Base-by-base conservation (phyloP, 2,888 invertebrate genomes). In the Drosophila macrospina region DNA sequence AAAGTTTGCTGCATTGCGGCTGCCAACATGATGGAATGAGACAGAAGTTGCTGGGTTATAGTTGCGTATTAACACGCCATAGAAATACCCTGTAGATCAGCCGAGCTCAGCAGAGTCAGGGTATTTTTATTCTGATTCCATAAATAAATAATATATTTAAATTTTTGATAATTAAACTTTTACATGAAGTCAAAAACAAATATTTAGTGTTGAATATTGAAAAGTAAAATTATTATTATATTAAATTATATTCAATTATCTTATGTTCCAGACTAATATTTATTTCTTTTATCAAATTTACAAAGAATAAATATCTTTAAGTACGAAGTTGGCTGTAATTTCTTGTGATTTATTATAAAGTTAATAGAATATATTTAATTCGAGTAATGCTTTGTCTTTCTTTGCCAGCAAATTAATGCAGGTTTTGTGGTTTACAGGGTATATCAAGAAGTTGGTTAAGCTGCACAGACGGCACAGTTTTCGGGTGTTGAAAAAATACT, bases 1-100 rank as follows among this genome's bases (percentile, higher is more conserved):
- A 74, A 74, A 69, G 64, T 77, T 69, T 77, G 73, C 59, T 77
- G 77, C 77, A 77, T 69, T 77, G 77, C 73, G 77, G 64, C 66
- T 66, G 50, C 50, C 61, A 51, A 52, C 45, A 57, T 52, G 61
- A 16, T 56, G 48, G 52, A 26, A 52, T 10, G 39, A 57, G 51
- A 34, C 54, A 52, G 32, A 63, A 55, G 56, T 52, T 36, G 8
- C 6, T 30, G 2, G 13, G 13, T 8, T n/a, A 11, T 10, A 24
- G 7, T 6, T n/a, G 30, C 5, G 4, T 13, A 20, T 13, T 37
- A 45, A 24, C 1, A 20, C 5, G 16, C 61, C 24, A 26, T 11
- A 24, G 10, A 10, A 20, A 52, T 54, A 61, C 61, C 37, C 36
- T 52, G 28, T 20, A 44, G 3, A 10, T 13, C 15, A 11, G n/a